phyloP scores from a whole-genome alignment of 2,797 vertebrate genomes.

The Graptemys geographica region DNA sequence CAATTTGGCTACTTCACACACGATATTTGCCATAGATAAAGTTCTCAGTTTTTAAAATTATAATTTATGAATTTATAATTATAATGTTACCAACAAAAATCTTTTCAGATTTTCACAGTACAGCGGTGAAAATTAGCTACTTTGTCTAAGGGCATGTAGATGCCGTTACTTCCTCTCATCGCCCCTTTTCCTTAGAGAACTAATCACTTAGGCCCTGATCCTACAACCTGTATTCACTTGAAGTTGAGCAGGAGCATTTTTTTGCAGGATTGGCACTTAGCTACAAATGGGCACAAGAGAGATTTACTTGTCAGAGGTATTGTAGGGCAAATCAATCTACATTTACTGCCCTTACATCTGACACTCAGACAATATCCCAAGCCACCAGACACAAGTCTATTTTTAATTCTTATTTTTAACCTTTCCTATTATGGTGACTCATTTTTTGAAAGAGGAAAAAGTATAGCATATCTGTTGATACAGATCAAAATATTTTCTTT shows the following conservation, averaged over 20 bases:
- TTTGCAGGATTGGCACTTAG: neutral
- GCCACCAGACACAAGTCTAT: neutral
- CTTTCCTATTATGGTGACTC: neutral
- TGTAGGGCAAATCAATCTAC: neutral
- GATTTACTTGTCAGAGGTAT: neutral
- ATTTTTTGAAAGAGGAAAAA: neutral
- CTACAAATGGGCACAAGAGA: neutral
- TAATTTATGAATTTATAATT: neutral
- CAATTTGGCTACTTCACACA: neutral
- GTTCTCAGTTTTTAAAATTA: neutral
- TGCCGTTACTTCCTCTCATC: neutral
- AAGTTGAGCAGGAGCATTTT: neutral
- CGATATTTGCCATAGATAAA: neutral
- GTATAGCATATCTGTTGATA: neutral
- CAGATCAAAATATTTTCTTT: neutral
- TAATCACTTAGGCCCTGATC: neutral
- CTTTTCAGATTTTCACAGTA: neutral
- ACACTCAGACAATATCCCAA: neutral
- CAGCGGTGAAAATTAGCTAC: neutral
- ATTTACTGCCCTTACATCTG: neutral
- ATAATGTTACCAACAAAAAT: neutral
- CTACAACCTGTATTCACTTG: neutral
- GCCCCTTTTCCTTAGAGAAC: neutral
- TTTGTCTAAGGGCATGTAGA: neutral
- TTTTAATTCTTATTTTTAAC: neutral